Evolutionary conservation across 2,888 invertebrate genomes (phyloP), one percentile per base, ranked within the genome.

Genomic region (Eupithecia insigniata): DNA sequence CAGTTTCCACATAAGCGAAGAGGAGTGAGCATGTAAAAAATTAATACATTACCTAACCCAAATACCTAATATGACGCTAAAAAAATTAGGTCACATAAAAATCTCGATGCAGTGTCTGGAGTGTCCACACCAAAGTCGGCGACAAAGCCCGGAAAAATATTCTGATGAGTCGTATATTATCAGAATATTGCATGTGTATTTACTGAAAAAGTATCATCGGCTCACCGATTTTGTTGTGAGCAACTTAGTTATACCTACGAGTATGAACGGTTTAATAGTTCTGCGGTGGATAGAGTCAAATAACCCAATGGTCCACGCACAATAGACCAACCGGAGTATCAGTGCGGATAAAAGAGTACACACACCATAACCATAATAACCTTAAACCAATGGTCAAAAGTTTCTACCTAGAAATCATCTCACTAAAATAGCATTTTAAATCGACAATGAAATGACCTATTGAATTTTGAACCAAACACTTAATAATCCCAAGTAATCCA

Each of bases 401-500:
- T 2, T 22, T 51, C 22, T n/a, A 51, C n/a, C n/a, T 3, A 55
- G 26, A 55, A 55, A 51, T 46, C 4, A 46, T 51, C 51, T 22
- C 22, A 10, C 51, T 8, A 22, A 51, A 51, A 14, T 22, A 22
- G 3, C 8, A 22, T 46, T 51, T n/a, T 10, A 22, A 22, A 22
- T 22, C 51, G 26, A 26, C 22, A 22, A 26, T 5, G 55, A 12
- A 55, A 55, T 14, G 55, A 3, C 22, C 22, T 3, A 51, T 51
- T n/a, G 46, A 51, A 22, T n/a, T n/a, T 10, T 51, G 30, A 32
- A 22, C 32, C 4, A n/a, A 1, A 0, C 36, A 64, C 26, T 39
- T 64, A 64, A 12, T 64, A 64, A 26, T 34, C 51, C 30, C 22
- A 26, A 58, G 5, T 77, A 77, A 78, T 79, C 60, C 75, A 79